Evolutionary conservation across 2,888 invertebrate species (phyloP), one percentile per base, ranked within the genome.

Genomic region (Theodoxus fluviatilis): DNA sequence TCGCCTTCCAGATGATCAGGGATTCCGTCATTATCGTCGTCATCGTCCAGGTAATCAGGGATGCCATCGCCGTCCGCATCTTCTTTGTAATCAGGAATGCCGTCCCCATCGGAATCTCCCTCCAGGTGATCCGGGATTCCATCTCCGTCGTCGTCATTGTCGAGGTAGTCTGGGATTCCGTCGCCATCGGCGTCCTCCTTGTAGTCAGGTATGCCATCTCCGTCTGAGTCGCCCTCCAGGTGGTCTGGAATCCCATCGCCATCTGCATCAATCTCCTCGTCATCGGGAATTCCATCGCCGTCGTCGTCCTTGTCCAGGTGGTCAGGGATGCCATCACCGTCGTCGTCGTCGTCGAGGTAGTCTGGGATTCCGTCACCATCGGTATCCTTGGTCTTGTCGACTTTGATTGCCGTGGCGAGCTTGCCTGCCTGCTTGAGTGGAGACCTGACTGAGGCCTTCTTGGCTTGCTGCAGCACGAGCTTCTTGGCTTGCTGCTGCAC

Each of bases 341-440:
- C 79, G 47, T 76, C 73, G 55, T 79, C 78, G n/a, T 80, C 75
- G 57, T 81, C 83, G 7, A 75, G 64, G 22, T 80, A 68, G 70
- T 84, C 83, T 15, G 83, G 84, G 52, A 84, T 81, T 2, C 84
- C 84, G 76, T 86, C 84, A 38, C 77, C 79, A 69, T 81, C 75
- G 75, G 72, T 68, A 67, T 83, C 83, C 3, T 79, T 76, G 33
- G 79, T 77, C 76, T 28, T 68, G 9, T 2, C 75, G 38, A 63
- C 79, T 79, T 31, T 75, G 75, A 47, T 79, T 77, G 73, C 80
- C 79, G 72, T 79, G 79, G 61, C 77, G 76, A 74, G 82, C 81
- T 68, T 74, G 63, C 75, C 74, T 47, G 78, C 78, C 52, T 79
- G 77, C 28, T 68, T 35, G 22, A 69, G 37, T 72, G 80, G 79